Percentiles rank a stretch among this genome's conserved stretches.
Conservation (phyloP, 2,888 invertebrate genomes). For the Dicroscelio sp. region DNA sequence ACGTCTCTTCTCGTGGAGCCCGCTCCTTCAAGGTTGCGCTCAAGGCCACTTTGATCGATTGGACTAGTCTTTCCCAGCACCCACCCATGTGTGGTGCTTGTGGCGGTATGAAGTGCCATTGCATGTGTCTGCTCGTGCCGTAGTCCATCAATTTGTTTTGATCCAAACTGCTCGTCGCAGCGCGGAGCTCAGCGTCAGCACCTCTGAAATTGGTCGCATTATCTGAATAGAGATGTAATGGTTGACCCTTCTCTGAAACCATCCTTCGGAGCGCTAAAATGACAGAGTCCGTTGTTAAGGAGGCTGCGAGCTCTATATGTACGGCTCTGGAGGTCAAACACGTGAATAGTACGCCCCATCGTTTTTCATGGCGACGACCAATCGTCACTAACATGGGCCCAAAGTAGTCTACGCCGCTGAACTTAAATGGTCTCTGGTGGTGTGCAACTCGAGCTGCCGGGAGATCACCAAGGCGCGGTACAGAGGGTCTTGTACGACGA, state of each 20-base stretch:
- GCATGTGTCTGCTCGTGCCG: slow-evolving; percentile 30
- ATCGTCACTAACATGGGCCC: slow-evolving; percentile 80
- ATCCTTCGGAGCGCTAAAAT: slow-evolving; percentile 73
- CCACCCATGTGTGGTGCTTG: slow-evolving; percentile 81
- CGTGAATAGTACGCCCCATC: slow-evolving; percentile 55
- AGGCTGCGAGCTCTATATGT: slow-evolving; percentile 73
- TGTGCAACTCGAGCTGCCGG: slow-evolving; percentile 11
- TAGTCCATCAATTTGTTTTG: not conserved
- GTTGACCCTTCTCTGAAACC: not conserved
- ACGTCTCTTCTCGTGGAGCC: slow-evolving; percentile 79
- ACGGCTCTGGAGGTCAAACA: slow-evolving; percentile 72
- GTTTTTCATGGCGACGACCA: slow-evolving; percentile 76
- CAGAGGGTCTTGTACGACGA: slow-evolving; percentile 38
- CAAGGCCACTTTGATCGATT: slow-evolving; percentile 72
- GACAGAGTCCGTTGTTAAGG: slow-evolving; percentile 59
- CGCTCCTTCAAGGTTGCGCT: slow-evolving; percentile 68
- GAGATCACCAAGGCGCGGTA: slow-evolving; percentile 33
- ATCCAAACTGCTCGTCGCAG: slow-evolving; percentile 36
- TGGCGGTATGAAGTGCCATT: slow-evolving; percentile 83
- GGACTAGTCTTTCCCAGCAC: slow-evolving; percentile 83
- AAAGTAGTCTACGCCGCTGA: slow-evolving; percentile 31
- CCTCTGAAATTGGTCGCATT: slow-evolving; percentile 78
- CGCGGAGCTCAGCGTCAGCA: slow-evolving; percentile 68
- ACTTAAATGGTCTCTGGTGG: slow-evolving; percentile 18
- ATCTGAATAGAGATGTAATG: not conserved